A percentile compares a stretch with the other conserved stretches of the same genome.
Conservation (phyloP, 2,113 vertebrate genomes). For the Fukomys damarensis region DNA sequence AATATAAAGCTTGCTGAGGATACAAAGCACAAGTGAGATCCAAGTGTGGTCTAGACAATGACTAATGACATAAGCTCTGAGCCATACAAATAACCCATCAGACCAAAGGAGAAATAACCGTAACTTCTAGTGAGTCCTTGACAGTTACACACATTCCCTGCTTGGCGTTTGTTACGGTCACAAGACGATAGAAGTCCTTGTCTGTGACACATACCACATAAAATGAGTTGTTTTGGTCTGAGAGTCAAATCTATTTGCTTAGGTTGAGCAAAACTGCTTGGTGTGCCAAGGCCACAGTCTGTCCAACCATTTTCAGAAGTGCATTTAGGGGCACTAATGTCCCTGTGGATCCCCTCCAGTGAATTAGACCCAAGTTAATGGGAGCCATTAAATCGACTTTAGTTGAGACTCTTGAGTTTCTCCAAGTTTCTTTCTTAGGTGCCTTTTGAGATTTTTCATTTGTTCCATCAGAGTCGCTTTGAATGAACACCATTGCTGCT, state of each 20-base stretch:
- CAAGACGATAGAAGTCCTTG: neutral
- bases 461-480: constrained; percentile 78
- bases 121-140: neutral
- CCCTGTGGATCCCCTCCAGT: constrained; percentile 66
- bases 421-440: constrained; percentile 72
- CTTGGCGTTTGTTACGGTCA: neutral
- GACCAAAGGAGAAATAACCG: constrained; percentile 14
- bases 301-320: constrained; percentile 75
- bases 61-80: constrained; percentile 6
- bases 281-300: constrained; percentile 44
- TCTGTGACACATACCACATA: neutral
- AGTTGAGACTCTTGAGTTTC: constrained; percentile 44
- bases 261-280: constrained; percentile 37
- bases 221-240: constrained; percentile 51
- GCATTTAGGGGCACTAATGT: constrained; percentile 71
- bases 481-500: constrained; percentile 77
- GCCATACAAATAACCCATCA: neutral
- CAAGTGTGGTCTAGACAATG: neutral
- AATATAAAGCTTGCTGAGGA: constrained; percentile 26
- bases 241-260: constrained; percentile 58
- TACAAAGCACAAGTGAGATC: neutral
- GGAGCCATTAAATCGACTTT: constrained; percentile 78
- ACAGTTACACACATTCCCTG: neutral
- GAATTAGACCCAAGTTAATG: constrained; percentile 79
- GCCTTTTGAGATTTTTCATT: constrained; percentile 81